Evolutionary conservation across 2,888 invertebrate genomes (phyloP), one percentile per base, ranked within the genome.

Genomic region (Fragum fragum): DNA sequence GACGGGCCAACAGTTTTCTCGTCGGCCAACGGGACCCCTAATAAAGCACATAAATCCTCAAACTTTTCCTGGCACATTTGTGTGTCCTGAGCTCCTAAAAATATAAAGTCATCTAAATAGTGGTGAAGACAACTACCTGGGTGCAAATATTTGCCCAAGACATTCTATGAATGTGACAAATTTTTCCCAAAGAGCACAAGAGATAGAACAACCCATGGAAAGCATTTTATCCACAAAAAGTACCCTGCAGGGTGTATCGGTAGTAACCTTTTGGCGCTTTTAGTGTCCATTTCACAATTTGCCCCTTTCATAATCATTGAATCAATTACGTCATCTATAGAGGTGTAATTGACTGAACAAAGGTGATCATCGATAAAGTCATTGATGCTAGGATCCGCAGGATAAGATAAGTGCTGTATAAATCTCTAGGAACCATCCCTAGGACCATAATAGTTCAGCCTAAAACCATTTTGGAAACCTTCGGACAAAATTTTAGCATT

Each of bases 321-420:
- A 23, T 76, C 2, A 1, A 57, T 47, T 21, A 61, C 76, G 3
- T 71, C 59, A 23, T 75, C 74, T 39, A 81, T 74, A 5, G 74
- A 74, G 14, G 75, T 42, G 42, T 77, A 74, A 42, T 69, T 21
- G 7, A 72, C 81, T 7, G 57, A 47, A 59, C 69, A 71, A n/a
- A 47, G 3, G 9, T 59, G 23, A 26, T 53, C 21, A 36, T 77
- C 74, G n/a, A 81, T 74, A 29, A 29, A 57, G 32, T 71, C 74
- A 69, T 79, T 82, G 16, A 79, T 73, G 18, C 78, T 73, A 16
- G 36, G 36, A 1, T 63, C 73, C 16, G n/a, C 16, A 28, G 77
- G 77, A 26, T 66, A 74, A 26, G 77, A 77, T 26, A 77, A 59
- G 32, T 80, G 72, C 1, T 73, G 59, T 36, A 73, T 76, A 21